Conservation (phyloP, 2,888 invertebrate species). For the Andricus curvator region DNA sequence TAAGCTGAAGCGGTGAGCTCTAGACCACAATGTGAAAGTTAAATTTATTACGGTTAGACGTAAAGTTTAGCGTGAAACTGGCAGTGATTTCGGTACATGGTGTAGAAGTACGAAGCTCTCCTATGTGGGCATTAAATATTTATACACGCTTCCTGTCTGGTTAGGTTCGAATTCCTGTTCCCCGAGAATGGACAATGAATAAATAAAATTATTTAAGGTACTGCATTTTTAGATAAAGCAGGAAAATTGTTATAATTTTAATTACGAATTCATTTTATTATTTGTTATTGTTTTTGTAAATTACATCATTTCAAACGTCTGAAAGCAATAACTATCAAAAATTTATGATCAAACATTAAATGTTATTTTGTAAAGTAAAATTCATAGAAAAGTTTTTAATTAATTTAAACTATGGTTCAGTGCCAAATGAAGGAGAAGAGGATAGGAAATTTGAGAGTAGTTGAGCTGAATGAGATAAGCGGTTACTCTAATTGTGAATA, state of each 20-base stretch:
- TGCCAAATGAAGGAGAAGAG: no score
- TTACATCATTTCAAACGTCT: no score
- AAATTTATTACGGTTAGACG: constrained; percentile 1
- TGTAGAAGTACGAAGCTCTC: background rate
- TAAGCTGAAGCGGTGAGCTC: background rate
- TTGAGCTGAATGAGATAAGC: constrained; percentile 16
- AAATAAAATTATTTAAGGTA: background rate
- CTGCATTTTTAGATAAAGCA: background rate
- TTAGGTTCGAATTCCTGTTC: background rate
- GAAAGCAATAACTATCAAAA: no score
- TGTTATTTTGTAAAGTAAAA: no score
- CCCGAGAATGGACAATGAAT: background rate
- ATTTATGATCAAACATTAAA: no score
- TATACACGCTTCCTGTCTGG: background rate
- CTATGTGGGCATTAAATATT: background rate
- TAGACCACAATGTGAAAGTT: background rate
- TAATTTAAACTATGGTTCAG: no score
- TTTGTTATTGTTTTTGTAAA: no score
- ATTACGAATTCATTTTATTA: no score
- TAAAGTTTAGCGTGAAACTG: background rate
- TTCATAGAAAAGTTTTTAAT: no score
- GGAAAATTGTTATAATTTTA: no score
- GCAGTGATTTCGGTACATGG: background rate
- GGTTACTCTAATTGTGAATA: background rate
- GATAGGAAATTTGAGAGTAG: background rate